Evolutionary conservation across 2,113 vertebrate species (phyloP).

Genomic region (Sturnus vulgaris): DNA sequence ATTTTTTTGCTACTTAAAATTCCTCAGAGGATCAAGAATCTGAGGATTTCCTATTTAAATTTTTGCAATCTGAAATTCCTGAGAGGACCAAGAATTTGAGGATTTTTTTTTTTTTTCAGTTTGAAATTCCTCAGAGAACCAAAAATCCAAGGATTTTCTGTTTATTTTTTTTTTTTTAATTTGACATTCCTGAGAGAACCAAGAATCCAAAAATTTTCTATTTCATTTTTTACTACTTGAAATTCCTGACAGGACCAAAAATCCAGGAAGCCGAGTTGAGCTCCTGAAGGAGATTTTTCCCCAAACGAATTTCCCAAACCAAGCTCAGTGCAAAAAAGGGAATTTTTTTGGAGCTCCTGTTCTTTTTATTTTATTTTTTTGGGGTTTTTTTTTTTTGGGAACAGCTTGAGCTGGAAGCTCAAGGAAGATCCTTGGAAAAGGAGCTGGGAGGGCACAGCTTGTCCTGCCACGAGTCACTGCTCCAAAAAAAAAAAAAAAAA

Average conservation of each 20-base stretch:
- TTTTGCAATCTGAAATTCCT: too few species aligned
- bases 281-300: neutral
- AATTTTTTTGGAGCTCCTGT: neutral
- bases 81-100: too few species aligned
- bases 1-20: too few species aligned
- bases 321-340: accelerated
- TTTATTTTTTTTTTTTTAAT: too few species aligned
- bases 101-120: neutral
- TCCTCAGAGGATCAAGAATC: too few species aligned
- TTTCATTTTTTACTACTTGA: neutral
- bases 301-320: accelerated
- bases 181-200: too few species aligned
- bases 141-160: too few species aligned
- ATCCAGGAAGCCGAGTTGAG: neutral
- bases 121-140: neutral
- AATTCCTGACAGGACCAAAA: too few species aligned
- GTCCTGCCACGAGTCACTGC: neutral
- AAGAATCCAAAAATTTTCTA: neutral
- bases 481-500: neutral
- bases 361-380: too few species aligned
- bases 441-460: neutral
- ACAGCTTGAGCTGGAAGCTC: constrained; percentile 6
- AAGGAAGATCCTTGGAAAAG: neutral
- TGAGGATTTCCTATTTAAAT: too few species aligned
- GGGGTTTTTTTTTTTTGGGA: neutral